phyloP scores from a whole-genome alignment of 2,113 vertebrate genomes.

The Indri indri region DNA sequence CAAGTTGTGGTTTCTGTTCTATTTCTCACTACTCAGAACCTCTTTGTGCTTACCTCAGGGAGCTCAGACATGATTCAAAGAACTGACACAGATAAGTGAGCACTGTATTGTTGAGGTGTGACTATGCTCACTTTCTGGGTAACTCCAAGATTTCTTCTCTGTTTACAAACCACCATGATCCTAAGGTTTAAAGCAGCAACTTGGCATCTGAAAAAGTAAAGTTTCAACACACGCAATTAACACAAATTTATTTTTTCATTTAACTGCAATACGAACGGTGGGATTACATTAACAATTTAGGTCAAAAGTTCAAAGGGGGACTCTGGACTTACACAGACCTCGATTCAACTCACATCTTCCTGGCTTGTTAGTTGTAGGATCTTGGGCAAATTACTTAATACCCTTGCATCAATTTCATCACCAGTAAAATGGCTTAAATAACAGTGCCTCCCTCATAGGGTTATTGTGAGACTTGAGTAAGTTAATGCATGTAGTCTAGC shows the following conservation, averaged over 20 bases:
- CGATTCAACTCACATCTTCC: background rate
- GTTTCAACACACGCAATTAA: background rate
- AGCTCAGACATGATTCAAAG: background rate
- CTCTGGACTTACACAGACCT: background rate
- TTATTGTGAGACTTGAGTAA: background rate
- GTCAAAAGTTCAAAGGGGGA: background rate
- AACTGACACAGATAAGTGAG: background rate
- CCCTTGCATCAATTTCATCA: background rate
- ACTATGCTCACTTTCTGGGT: background rate
- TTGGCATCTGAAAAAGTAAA: background rate
- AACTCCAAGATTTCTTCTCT: background rate
- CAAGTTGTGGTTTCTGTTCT: slow-evolving; percentile 39
- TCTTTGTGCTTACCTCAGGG: background rate
- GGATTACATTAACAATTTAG: background rate
- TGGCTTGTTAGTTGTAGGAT: background rate
- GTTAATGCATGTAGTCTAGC: background rate
- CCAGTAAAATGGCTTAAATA: background rate
- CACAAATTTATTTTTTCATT: background rate
- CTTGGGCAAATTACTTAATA: slow-evolving; percentile 3
- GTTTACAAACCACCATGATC: background rate
- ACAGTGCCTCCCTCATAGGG: background rate
- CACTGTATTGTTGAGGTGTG: background rate
- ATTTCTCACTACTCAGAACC: slow-evolving; percentile 22
- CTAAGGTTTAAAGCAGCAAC: background rate
- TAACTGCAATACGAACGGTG: background rate